Conservation (phyloP, 2,888 invertebrate genomes). For the Octonoba sinensis region DNA sequence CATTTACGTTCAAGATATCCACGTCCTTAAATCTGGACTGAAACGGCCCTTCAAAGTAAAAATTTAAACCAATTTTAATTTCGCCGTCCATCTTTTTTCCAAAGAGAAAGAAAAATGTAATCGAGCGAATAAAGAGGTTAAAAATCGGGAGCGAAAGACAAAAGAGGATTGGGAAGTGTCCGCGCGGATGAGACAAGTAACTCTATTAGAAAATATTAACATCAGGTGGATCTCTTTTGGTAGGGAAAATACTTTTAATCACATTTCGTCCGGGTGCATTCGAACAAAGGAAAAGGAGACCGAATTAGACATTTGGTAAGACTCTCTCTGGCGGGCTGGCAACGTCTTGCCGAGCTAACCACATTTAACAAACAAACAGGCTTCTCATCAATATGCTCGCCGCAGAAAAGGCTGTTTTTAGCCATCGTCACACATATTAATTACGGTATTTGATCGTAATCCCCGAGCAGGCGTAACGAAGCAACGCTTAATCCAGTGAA, state of each 20-base stretch:
- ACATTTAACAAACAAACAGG: conserved; percentile 57
- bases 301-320: no score
- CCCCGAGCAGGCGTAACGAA: conserved; percentile 26
- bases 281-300: not conserved
- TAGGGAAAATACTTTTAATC: conserved; percentile 43
- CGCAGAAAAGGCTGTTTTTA: conserved; percentile 47
- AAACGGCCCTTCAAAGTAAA: no score
- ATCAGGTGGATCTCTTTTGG: conserved; percentile 10
- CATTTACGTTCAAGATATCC: no score
- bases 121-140: conserved; percentile 12
- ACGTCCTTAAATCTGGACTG: no score
- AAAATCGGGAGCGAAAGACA: not conserved
- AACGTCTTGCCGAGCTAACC: conserved; percentile 33
- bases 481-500: conserved; percentile 49
- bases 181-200: conserved; percentile 20
- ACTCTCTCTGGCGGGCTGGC: conserved; percentile 5
- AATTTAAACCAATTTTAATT: conserved; percentile 19
- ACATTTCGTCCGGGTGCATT: conserved; percentile 37
- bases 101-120: no score
- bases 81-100: conserved; percentile 3
- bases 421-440: conserved; percentile 54
- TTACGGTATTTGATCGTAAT: conserved; percentile 60
- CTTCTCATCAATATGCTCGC: conserved; percentile 29
- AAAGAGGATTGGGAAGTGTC: conserved; percentile 21
- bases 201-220: conserved; percentile 50